A percentile compares a stretch with the other conserved stretches of the same genome.
Conservation (phyloP, 2,797 vertebrate genomes). For the Spatula versicolor region DNA sequence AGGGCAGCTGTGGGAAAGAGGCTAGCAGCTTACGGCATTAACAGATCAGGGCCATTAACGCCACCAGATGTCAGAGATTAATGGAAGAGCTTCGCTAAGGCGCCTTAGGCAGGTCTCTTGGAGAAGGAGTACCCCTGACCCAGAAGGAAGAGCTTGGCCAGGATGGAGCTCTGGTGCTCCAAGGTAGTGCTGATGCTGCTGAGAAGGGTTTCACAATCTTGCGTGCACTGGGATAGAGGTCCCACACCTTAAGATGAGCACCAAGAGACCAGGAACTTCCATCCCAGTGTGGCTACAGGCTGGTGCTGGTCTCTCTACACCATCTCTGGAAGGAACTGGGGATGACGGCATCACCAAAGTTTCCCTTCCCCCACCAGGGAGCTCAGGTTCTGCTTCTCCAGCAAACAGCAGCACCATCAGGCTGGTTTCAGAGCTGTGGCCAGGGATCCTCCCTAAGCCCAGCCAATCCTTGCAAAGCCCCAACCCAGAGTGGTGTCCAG, state of each 20-base stretch:
- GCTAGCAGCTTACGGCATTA: slow-evolving; percentile 51
- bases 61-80: slow-evolving; percentile 63
- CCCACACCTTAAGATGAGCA: background rate
- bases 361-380: background rate
- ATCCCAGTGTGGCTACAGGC: background rate
- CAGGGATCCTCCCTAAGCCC: background rate
- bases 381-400: background rate
- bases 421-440: background rate
- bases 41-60: slow-evolving; percentile 60
- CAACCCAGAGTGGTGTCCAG: background rate
- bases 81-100: slow-evolving; percentile 46
- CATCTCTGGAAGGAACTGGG: background rate
- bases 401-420: background rate
- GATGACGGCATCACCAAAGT: background rate
- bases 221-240: background rate
- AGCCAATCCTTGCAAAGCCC: background rate
- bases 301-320: background rate
- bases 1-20: background rate
- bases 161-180: background rate
- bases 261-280: background rate
- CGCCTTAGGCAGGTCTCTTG: slow-evolving; percentile 42
- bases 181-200: background rate
- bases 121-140: slow-evolving; percentile 15
- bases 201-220: background rate
- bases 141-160: background rate